Base-by-base conservation (phyloP, 2,113 vertebrate genomes). In the Podiceps cristatus region DNA sequence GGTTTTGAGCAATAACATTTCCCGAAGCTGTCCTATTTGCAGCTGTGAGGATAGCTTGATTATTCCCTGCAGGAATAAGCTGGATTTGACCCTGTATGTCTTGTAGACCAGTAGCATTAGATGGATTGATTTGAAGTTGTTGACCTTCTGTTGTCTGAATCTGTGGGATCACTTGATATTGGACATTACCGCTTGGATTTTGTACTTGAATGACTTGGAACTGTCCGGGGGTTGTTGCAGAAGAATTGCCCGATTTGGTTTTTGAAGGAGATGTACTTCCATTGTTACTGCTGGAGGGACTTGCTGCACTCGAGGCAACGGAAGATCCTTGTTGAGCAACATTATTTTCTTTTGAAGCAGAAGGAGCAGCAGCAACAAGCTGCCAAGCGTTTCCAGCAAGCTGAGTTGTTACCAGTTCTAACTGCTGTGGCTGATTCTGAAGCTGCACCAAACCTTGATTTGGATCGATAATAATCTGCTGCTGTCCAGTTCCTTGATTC, bases 161-260 rank as follows among this genome's bases (percentile, higher is more conserved):
- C 93, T 99, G 99, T n/a, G 99, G 99, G 94, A 99, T 99, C 91
- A 99, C 99, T 98, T 99, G 99, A 95, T 99, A 99, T 96, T 99
- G 99, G 55, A 99, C 98, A 52, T 98, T 99, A 37, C 99, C 99
- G 0, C 99, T 96, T 4, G 99, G 98, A 97, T 98, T 99, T 91
- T 99, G 99, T 69, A 99, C 98, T 98, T 99, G 99, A 96, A 99
- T 99, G 87, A 99, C 99, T 95, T 99, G 99, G 97, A 99, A 99
- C 67, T 99, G 99, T 86, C 98, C 98, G 50, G 98, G 98, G 17
- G 94, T 96, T 4, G 96, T 80, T n/a, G 96, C 28, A 49, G 98
- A 98, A 83, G 98, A 98, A 92, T 90, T 98, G 91, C 98, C 60
- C 1, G 98, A 94, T 93, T 98, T 99, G 50, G 98, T 98, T 98